These are phyloP conservation scores for Urocyon cinereoargenteus DNA, from an alignment of 2,797 vertebrate species.

Conservation along the genomic window DNA sequence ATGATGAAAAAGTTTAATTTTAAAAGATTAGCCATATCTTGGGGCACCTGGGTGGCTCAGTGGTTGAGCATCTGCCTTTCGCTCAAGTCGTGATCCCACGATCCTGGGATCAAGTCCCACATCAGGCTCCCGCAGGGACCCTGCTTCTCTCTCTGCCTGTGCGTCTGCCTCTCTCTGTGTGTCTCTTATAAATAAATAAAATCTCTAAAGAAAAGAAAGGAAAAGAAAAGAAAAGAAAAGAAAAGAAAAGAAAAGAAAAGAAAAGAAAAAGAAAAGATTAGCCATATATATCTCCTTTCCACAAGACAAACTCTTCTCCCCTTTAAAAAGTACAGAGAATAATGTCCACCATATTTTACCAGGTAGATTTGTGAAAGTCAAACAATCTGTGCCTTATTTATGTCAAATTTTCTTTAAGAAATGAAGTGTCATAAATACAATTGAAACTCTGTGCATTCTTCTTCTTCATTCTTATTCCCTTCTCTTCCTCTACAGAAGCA, in stretches of 20 bases:
- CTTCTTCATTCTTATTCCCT: not conserved
- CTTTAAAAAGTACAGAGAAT: not conserved
- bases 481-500: not conserved
- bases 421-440: not conserved
- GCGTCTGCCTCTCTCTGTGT: too few species aligned
- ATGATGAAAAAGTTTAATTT: not conserved
- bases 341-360: not conserved
- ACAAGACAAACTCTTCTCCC: too few species aligned
- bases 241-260: too few species aligned
- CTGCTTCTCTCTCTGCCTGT: too few species aligned
- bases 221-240: too few species aligned
- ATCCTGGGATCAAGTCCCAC: not conserved
- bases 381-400: not conserved
- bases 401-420: conserved; percentile 1
- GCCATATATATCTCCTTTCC: too few species aligned
- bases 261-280: too few species aligned
- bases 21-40: not conserved
- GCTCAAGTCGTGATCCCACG: not conserved
- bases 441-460: not conserved
- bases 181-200: too few species aligned
- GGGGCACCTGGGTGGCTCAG: not conserved
- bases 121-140: too few species aligned
- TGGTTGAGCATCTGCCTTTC: not conserved
- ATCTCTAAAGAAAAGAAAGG: too few species aligned
- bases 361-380: not conserved